Percentiles rank a stretch among this genome's conserved stretches.
phyloP scores from a whole-genome alignment of 1,140 invertebrate genomes.

The Holotrichia oblita region DNA sequence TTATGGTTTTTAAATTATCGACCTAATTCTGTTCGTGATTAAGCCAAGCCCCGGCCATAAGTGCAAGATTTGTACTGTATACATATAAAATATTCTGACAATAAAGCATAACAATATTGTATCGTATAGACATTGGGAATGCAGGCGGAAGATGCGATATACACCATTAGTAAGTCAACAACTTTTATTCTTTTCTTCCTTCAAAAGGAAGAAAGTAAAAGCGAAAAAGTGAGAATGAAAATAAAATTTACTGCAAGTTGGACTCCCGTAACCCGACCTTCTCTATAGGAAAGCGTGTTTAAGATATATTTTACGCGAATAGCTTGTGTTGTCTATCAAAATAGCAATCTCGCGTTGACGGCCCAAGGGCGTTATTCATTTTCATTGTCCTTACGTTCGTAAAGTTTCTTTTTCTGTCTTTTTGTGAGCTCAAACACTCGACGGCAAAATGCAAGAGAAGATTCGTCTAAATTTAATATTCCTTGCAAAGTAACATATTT shows the following conservation, averaged over 20 bases:
- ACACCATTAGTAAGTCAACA: neutral
- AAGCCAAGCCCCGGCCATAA: too few species aligned
- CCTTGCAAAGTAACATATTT: neutral
- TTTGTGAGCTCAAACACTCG: slow-evolving; percentile 4
- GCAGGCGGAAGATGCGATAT: neutral
- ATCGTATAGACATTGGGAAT: too few species aligned
- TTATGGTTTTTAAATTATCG: too few species aligned
- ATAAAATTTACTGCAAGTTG: slow-evolving; percentile 1
- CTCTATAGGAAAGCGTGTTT: neutral
- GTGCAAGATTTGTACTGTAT: too few species aligned
- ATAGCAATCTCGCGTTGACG: slow-evolving; percentile 18
- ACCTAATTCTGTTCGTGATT: too few species aligned
- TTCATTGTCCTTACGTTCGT: neutral
- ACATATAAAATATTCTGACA: too few species aligned
- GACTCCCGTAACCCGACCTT: neutral
- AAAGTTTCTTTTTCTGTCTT: neutral
- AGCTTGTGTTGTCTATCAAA: neutral
- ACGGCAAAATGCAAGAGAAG: neutral
- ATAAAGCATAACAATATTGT: too few species aligned
- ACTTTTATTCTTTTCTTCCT: neutral
- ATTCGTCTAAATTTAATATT: slow-evolving; percentile 15
- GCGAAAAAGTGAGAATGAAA: neutral
- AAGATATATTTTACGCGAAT: slow-evolving; percentile 13
- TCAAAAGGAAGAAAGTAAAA: neutral
- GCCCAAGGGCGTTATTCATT: slow-evolving; percentile 23